These are phyloP conservation scores for Pluvianellus socialis DNA, from an alignment of 2,113 vertebrate genomes.

Conservation along the genomic window DNA sequence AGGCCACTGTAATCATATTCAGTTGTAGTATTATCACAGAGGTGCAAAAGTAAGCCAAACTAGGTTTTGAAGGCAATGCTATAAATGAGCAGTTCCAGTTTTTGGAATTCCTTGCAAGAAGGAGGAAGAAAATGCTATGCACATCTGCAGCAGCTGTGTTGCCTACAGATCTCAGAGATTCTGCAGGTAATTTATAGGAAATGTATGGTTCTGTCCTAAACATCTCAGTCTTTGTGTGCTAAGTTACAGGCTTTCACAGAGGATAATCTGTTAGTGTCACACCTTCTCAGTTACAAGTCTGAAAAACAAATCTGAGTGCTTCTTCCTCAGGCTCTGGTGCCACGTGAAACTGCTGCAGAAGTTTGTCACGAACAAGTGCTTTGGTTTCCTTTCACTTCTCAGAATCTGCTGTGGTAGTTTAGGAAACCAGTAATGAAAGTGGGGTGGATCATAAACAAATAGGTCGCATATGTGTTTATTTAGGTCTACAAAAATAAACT, in stretches of 20 bases:
- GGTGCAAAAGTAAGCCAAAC: not conserved
- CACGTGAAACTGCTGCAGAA: not conserved
- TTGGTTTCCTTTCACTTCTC: not conserved
- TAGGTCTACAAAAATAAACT: not conserved
- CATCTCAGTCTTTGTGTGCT: not conserved
- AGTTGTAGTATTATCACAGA: slow-evolving; percentile 49
- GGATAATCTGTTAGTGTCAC: not conserved
- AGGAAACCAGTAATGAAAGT: not conserved
- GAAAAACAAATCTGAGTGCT: not conserved
- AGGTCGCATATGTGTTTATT: not conserved
- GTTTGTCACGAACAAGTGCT: not conserved
- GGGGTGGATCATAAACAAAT: not conserved
- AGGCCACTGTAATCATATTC: slow-evolving; percentile 36
- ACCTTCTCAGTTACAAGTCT: not conserved
- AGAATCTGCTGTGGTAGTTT: not conserved
- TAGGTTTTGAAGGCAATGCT: not conserved
- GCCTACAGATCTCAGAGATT: not conserved
- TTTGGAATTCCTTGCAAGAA: not conserved
- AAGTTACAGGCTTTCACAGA: not conserved
- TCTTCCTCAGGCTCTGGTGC: not conserved
- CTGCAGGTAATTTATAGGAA: not conserved
- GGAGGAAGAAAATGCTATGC: not conserved
- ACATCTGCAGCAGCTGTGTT: not conserved
- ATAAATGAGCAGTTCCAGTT: not conserved
- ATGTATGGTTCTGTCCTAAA: not conserved